These are phyloP conservation scores for Heterotilapia buettikoferi DNA, from an alignment of 2,113 vertebrate species.

Conservation along the genomic window DNA sequence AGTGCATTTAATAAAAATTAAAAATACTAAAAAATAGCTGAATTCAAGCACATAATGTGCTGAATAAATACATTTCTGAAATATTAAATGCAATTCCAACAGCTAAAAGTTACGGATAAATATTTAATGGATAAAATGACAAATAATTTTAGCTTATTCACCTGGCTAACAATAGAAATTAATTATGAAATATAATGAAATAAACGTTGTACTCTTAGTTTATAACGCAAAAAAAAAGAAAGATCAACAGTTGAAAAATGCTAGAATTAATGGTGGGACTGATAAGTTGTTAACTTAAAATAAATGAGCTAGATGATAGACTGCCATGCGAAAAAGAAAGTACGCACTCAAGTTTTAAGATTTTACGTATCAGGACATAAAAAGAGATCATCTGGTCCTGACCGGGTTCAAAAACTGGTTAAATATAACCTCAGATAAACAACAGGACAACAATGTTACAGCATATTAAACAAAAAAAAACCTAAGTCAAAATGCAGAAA, in stretches of 20 bases:
- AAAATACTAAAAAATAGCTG: background rate
- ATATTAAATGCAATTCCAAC: background rate
- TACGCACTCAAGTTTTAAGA: accelerated
- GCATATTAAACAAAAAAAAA: background rate
- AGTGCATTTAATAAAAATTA: background rate
- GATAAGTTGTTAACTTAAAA: background rate
- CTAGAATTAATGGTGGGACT: background rate
- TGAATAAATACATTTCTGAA: background rate
- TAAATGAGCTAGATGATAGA: background rate
- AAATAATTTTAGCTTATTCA: background rate
- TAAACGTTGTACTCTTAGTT: background rate
- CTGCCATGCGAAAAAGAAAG: background rate
- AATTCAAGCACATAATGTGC: background rate
- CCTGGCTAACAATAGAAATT: background rate
- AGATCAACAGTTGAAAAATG: background rate
- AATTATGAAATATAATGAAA: background rate
- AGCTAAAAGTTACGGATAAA: background rate
- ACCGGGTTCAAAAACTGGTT: background rate
- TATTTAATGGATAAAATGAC: background rate
- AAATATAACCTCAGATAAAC: background rate
- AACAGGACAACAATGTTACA: background rate
- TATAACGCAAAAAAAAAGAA: background rate
- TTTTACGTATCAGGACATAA: background rate
- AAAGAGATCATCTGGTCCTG: background rate
- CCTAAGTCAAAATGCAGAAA: background rate